A percentile compares a stretch with the other conserved stretches of the same genome.
Conservation (phyloP, 2,113 vertebrate genomes). For the Calonectris borealis region DNA sequence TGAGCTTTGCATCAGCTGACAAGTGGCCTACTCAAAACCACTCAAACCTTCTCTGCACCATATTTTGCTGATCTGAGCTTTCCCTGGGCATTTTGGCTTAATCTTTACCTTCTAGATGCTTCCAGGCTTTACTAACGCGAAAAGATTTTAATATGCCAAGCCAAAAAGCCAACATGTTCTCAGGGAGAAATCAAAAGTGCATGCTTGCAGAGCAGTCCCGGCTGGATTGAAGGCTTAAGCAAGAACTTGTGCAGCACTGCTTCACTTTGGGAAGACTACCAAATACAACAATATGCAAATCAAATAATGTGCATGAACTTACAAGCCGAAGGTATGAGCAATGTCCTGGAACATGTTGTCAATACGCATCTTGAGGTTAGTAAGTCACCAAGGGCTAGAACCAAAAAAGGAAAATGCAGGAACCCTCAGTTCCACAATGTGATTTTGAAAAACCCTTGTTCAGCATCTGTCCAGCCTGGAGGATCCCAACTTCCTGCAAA, state of each 20-base stretch:
- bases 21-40: neutral
- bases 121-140: neutral
- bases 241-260: neutral
- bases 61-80: slow-evolving; percentile 46
- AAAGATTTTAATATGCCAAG: neutral
- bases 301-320: slow-evolving; percentile 23
- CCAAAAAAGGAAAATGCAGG: neutral
- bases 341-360: slow-evolving; percentile 39
- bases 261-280: slow-evolving; percentile 46
- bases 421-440: neutral
- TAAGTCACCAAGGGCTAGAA: slow-evolving; percentile 22
- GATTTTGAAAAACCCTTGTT: slow-evolving; percentile 28
- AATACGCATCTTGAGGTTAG: neutral
- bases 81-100: slow-evolving; percentile 25
- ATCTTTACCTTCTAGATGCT: neutral
- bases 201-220: neutral
- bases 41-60: neutral
- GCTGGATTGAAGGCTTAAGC: slow-evolving; percentile 19
- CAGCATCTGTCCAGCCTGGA: slow-evolving; percentile 35
- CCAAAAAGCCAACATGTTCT: neutral
- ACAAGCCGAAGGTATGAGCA: slow-evolving; percentile 56
- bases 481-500: neutral
- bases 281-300: slow-evolving; percentile 60
- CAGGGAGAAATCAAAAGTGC: neutral
- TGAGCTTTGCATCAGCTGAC: neutral